Percentiles rank a stretch among this genome's conserved stretches.
phyloP scores from a whole-genome alignment of 2,113 vertebrate species.

The Sylvietta virens region DNA sequence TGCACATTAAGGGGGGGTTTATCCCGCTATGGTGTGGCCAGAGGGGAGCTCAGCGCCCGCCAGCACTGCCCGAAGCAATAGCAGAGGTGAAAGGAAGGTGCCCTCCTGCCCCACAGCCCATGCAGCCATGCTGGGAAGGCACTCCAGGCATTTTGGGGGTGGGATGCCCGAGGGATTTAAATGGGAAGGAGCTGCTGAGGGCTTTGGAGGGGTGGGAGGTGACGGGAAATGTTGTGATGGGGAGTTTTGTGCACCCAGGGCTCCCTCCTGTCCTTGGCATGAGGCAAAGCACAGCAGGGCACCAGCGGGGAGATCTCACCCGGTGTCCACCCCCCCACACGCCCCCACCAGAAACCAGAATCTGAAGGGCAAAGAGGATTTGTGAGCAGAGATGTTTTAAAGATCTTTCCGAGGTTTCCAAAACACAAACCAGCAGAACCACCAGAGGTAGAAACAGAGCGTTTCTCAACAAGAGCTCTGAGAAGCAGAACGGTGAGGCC shows the following conservation, averaged over 20 bases:
- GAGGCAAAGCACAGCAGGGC: constrained; percentile 5
- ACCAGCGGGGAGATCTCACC: neutral
- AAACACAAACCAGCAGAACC: constrained; percentile 36
- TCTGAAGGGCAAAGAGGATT: constrained; percentile 60
- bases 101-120: neutral
- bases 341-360: constrained; percentile 42
- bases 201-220: neutral
- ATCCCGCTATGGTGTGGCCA: neutral
- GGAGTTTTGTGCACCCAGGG: neutral
- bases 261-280: neutral
- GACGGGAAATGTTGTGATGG: fast-evolving
- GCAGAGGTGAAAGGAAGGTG: neutral
- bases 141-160: neutral
- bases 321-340: neutral
- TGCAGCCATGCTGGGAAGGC: constrained; percentile 18
- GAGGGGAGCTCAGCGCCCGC: neutral
- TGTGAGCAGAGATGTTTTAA: constrained; percentile 26
- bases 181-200: neutral
- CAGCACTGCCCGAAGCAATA: neutral
- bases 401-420: constrained; percentile 34
- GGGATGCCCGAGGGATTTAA: neutral
- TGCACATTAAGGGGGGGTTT: neutral
- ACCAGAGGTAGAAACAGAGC: constrained; percentile 37
- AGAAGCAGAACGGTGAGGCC: constrained; percentile 6
- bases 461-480: constrained; percentile 40